Evolutionary conservation across 2,113 vertebrate species (phyloP).

Genomic region (Amphiprion ocellaris): DNA sequence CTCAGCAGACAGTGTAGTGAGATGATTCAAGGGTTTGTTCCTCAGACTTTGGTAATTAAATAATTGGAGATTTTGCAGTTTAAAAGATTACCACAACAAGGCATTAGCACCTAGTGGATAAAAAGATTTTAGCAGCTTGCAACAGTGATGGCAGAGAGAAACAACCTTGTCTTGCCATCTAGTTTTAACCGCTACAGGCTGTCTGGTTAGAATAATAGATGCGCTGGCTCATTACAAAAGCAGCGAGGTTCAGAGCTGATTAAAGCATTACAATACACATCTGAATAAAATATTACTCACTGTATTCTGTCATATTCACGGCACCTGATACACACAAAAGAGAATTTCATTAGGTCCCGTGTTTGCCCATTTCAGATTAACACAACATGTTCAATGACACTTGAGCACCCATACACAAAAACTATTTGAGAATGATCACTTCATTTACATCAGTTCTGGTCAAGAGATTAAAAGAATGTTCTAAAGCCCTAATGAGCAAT

Average conservation of each 20-base stretch:
- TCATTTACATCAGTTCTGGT: constrained; percentile 52
- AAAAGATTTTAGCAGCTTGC: background rate
- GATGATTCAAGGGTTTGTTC: background rate
- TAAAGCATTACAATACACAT: constrained; percentile 12
- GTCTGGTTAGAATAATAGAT: background rate
- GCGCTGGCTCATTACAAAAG: background rate
- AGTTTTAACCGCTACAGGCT: background rate
- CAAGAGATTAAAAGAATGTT: constrained; percentile 43
- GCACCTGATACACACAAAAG: constrained; percentile 28
- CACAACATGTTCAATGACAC: constrained; percentile 33
- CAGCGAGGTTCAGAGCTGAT: background rate
- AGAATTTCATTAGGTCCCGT: constrained; percentile 7
- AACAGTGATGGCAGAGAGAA: background rate
- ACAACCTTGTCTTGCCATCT: background rate
- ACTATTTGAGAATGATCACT: constrained; percentile 32
- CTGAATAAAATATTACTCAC: constrained; percentile 34
- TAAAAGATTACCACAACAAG: background rate
- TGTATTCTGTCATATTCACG: constrained; percentile 48
- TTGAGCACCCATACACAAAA: constrained; percentile 25
- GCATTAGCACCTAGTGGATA: background rate
- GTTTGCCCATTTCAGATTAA: constrained; percentile 30
- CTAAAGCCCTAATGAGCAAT: constrained; percentile 29
- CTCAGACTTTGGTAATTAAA: background rate
- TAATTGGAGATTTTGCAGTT: background rate
- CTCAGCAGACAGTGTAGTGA: background rate